Evolutionary conservation across 2,113 vertebrate species (phyloP), one percentile per base, ranked within the genome.

Genomic region (Cervus canadensis): DNA sequence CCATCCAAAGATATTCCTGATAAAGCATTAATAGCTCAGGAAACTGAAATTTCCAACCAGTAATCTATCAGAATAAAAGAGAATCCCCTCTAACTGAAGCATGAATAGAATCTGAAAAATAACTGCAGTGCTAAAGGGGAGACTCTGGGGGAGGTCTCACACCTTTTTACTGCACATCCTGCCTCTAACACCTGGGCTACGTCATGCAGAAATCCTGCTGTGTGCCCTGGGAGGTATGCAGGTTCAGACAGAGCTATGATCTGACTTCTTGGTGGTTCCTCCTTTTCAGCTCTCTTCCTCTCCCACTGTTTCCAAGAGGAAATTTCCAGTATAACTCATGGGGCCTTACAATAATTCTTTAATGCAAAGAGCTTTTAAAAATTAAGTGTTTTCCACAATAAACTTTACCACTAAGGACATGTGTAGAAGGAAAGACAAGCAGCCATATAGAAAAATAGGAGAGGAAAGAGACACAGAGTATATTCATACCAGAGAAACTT

Each of bases 251-350:
- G 1, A 25, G 17, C 79, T 14, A 1, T 26, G 33, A 26, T 9
- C 25, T 33, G 83, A 54, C 36, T 33, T 90, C 62, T 7, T 3
- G 9, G 7, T 14, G 54, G n/a, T 5, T 67, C 74, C 57, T 57
- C 15, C 56, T 14, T 50, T 74, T 52, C 33, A 9, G 43, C 25
- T 30, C 17, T 17, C 85, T 60, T 52, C n/a, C 54, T 74, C 14
- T n/a, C 48, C 26, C 2, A 0, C 28, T 2, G 16, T 5, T 21
- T 62, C 76, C 15, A 11, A 71, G 33, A 36, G 45, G 0, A 6
- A 28, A 8, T 19, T 54, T 67, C 78, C 28, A 17, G 12, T 6
- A 2, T n/a, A 2, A 23, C 30, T 30, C 13, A 9, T 4, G 7
- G 40, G 19, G 8, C 59, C 1, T 79, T 48, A 56, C 1, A 2